These are phyloP conservation scores for Drosophila aldrichi DNA, from an alignment of 2,888 invertebrate species.

Conservation along the genomic window DNA sequence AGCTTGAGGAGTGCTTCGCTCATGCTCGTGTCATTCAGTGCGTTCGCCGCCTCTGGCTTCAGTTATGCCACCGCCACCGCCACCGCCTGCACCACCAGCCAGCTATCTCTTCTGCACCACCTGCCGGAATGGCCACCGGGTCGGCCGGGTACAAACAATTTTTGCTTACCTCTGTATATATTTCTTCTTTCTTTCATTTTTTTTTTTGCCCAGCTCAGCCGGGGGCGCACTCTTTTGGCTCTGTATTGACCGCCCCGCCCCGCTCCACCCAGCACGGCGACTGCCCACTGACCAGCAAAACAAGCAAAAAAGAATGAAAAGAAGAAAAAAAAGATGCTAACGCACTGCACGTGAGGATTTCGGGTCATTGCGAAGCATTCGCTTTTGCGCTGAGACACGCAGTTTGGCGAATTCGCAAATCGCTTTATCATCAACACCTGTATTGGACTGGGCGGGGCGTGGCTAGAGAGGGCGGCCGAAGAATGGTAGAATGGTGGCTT, in stretches of 20 bases:
- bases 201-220: conserved; percentile 3
- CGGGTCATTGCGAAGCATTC: conserved; percentile 34
- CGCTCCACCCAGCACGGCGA: neutral
- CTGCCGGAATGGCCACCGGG: conserved; percentile 19
- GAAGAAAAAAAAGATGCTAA: conserved; percentile 11
- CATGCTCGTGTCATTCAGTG: conserved; percentile 29
- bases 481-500: neutral
- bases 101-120: conserved; percentile 6
- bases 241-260: no score
- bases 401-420: conserved; percentile 54
- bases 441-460: neutral
- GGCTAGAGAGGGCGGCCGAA: neutral
- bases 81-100: neutral
- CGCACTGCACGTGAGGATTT: conserved; percentile 31
- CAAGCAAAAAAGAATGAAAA: neutral
- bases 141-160: conserved; percentile 39
- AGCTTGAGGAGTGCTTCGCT: conserved; percentile 8
- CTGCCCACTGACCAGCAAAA: neutral
- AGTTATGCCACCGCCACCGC: conserved; percentile 11
- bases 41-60: conserved; percentile 26
- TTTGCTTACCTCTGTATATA: conserved; percentile 45
- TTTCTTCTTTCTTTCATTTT: no score
- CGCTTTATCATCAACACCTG: conserved; percentile 73
- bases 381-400: conserved; percentile 59
- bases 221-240: conserved; percentile 1